A percentile compares a stretch with the other conserved stretches of the same genome.
Conservation (phyloP, 2,888 invertebrate species). For the Athalia cordata region DNA sequence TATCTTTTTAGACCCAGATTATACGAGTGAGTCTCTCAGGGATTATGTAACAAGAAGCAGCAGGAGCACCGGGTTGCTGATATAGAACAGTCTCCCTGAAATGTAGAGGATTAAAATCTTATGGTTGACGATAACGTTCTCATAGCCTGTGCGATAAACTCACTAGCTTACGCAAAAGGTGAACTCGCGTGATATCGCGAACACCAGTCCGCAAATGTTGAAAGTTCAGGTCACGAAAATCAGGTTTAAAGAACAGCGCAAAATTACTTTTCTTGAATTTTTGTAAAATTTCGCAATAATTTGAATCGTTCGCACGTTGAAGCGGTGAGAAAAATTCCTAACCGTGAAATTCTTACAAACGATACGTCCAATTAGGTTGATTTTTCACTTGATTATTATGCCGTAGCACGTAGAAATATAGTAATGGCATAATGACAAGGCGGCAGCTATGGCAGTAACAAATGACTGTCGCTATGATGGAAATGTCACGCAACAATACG, state of each 20-base stretch:
- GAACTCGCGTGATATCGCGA: conserved; percentile 3
- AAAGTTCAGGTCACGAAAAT: background rate
- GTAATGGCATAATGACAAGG: conserved; percentile 42
- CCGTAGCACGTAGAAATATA: conserved; percentile 22
- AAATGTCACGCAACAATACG: conserved; percentile 45
- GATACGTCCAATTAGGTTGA: conserved; percentile 34
- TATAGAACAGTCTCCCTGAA: conserved; percentile 23
- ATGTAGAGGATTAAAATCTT: conserved; percentile 23
- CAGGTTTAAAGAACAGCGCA: no score
- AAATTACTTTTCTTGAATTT: no score
- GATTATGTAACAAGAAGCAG: conserved; percentile 26
- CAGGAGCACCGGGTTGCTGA: background rate
- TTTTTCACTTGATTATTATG: conserved; percentile 31
- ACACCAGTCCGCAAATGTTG: background rate
- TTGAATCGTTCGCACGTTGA: background rate
- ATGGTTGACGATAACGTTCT: conserved; percentile 18
- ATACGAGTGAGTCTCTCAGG: conserved; percentile 28
- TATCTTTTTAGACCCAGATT: conserved; percentile 35
- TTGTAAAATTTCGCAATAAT: conserved; percentile 14
- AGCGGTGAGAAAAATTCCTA: background rate
- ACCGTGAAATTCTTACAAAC: conserved; percentile 20
- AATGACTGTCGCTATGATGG: conserved; percentile 42
- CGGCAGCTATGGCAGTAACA: conserved; percentile 38
- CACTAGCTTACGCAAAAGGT: conserved; percentile 17
- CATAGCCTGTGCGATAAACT: conserved; percentile 15